These are phyloP conservation scores for Pterobdella sp. DNA, from an alignment of 2,888 invertebrate species.

Conservation along the genomic window DNA sequence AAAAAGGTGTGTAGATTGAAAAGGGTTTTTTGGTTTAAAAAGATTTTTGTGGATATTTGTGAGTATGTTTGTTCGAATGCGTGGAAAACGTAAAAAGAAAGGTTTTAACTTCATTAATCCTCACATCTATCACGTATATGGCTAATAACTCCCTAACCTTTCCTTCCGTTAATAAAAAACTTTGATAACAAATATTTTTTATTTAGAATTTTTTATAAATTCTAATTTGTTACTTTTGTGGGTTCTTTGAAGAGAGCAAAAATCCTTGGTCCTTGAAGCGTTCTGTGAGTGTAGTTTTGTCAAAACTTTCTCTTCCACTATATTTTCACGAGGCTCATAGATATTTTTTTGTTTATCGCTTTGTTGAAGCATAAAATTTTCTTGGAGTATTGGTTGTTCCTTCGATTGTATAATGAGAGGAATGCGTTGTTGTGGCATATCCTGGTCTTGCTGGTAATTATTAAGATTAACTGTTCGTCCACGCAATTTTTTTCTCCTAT, in stretches of 20 bases:
- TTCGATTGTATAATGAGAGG: not conserved
- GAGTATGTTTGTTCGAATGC: not conserved
- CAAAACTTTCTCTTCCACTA: too few species aligned
- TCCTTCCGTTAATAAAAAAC: too few species aligned
- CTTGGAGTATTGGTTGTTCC: not conserved
- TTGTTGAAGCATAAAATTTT: not conserved
- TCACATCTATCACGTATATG: too few species aligned
- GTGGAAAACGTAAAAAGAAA: too few species aligned
- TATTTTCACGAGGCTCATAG: too few species aligned
- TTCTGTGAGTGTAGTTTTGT: not conserved
- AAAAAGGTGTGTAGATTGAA: not conserved
- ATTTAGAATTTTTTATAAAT: too few species aligned
- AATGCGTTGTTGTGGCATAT: not conserved
- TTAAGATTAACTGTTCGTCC: not conserved
- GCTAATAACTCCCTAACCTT: too few species aligned
- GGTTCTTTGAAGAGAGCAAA: not conserved
- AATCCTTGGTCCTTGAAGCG: not conserved
- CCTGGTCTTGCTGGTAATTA: not conserved
- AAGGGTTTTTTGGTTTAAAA: not conserved
- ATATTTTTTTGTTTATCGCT: not conserved
- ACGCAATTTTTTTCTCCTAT: not conserved
- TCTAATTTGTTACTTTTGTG: not conserved
- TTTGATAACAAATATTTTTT: too few species aligned
- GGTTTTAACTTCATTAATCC: too few species aligned
- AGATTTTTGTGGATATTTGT: not conserved